A percentile compares a stretch with the other conserved stretches of the same genome.
Conservation (phyloP, 2,888 invertebrate genomes). For the Pseudococcus viburni region DNA sequence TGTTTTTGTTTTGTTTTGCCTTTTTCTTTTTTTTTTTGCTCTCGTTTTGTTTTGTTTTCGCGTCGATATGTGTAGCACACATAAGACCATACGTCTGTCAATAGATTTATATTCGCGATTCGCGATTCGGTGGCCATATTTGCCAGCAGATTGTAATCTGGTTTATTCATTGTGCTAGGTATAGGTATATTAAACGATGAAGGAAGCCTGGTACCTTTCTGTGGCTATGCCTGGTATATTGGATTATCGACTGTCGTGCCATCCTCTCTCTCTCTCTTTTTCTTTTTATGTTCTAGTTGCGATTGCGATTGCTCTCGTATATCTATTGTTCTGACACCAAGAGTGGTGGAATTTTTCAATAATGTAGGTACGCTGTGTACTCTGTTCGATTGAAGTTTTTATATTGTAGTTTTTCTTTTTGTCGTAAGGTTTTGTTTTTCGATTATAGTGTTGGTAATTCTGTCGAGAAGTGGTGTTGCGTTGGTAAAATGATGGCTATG, state of each 20-base stretch:
- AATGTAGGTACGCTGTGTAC: not conserved
- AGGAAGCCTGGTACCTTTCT: not conserved
- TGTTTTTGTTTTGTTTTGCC: constrained; percentile 8
- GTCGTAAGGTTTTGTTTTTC: not conserved
- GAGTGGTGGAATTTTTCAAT: constrained; percentile 51
- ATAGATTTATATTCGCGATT: constrained; percentile 5
- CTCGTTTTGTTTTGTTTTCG: not conserved
- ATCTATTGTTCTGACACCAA: constrained; percentile 55
- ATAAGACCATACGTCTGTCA: not conserved
- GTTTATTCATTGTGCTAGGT: constrained; percentile 25
- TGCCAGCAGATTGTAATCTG: constrained; percentile 32
- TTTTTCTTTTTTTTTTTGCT: not conserved
- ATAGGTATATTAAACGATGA: not conserved
- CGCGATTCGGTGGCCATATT: constrained; percentile 38
- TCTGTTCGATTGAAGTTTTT: constrained; percentile 14
- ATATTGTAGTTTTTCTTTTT: not conserved
- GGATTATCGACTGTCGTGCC: constrained; percentile 28
- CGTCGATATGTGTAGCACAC: not conserved
- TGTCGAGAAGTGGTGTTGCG: not conserved
- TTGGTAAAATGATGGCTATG: not conserved
- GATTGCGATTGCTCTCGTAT: constrained; percentile 48
- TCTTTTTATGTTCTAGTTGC: constrained; percentile 51
- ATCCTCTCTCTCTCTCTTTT: constrained; percentile 14
- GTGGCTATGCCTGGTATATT: not conserved
- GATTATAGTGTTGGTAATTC: not conserved